phyloP scores from a whole-genome alignment of 2,888 invertebrate genomes.

The Philereme vetulata region DNA sequence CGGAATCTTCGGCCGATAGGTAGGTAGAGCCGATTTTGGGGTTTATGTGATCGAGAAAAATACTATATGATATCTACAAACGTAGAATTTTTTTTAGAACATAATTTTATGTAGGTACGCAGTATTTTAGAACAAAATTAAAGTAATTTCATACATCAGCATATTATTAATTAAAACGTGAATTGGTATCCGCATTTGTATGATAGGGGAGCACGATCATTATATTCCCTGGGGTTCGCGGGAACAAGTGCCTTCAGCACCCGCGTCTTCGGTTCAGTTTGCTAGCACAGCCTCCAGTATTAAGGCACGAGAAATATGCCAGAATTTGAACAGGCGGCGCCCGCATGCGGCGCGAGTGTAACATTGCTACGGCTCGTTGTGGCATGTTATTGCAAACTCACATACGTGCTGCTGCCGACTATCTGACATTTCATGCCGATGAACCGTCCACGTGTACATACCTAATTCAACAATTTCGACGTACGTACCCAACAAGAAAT shows the following conservation, averaged over 20 bases:
- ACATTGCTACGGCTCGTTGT: conserved; percentile 79
- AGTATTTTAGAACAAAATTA: conserved; percentile 10
- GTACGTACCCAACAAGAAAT: conserved; percentile 59
- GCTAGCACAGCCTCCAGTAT: conserved; percentile 49
- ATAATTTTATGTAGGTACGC: too few relatives aligned
- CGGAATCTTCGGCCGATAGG: conserved; percentile 68
- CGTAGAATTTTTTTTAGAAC: too few relatives aligned
- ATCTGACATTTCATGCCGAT: conserved; percentile 82
- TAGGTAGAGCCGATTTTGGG: conserved; percentile 63
- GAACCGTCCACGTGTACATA: conserved; percentile 72
- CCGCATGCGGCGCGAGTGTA: conserved; percentile 74
- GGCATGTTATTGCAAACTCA: conserved; percentile 83
- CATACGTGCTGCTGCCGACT: conserved; percentile 76
- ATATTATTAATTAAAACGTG: conserved; percentile 52
- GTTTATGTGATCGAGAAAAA: conserved; percentile 50
- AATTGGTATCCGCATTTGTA: conserved; percentile 37
- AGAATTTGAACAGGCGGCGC: conserved; percentile 75
- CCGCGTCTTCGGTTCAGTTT: conserved; percentile 55
- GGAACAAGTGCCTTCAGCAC: conserved; percentile 52
- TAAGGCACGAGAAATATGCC: conserved; percentile 75
- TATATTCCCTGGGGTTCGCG: conserved; percentile 45
- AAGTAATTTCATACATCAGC: background rate
- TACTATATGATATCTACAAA: too few relatives aligned
- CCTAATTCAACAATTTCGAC: conserved; percentile 57
- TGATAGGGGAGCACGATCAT: conserved; percentile 55